Percentiles rank a stretch among this genome's conserved stretches.
Conservation (phyloP, 2,797 vertebrate species). For the Aeoliscus strigatus region DNA sequence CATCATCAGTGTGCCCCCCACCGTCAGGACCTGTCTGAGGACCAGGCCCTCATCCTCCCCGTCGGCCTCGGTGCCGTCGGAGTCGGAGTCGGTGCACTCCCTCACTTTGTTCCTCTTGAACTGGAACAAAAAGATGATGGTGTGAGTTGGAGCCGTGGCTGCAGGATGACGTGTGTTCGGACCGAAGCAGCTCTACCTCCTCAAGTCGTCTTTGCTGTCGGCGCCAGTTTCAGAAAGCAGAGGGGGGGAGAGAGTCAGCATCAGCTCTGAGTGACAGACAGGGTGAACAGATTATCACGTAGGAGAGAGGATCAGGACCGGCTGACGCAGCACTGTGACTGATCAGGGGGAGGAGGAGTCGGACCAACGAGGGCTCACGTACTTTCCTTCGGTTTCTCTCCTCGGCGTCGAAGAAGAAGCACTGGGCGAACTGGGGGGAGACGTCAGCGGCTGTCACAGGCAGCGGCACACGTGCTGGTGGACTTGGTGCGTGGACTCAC, state of each 20-base stretch:
- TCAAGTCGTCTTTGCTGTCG: conserved; percentile 58
- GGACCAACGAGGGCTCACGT: conserved; percentile 15
- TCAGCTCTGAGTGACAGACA: not conserved
- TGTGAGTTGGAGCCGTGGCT: too few relatives aligned
- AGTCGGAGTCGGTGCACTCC: conserved; percentile 66
- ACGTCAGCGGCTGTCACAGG: not conserved
- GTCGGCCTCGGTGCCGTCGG: conserved; percentile 62
- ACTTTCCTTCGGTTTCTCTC: conserved; percentile 60
- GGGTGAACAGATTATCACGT: conserved; percentile 26
- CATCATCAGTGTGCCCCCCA: not conserved
- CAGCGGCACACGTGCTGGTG: not conserved
- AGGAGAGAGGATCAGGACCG: conserved; percentile 55
- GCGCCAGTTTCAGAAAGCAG: conserved; percentile 4
- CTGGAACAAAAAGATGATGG: conserved; percentile 51
- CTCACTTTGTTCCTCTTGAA: conserved; percentile 76
- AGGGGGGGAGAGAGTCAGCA: not conserved
- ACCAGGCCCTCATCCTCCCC: conserved; percentile 60
- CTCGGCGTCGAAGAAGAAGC: conserved; percentile 69
- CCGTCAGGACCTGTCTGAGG: conserved; percentile 67
- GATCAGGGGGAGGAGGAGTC: conserved; percentile 38
- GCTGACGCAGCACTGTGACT: conserved; percentile 69
- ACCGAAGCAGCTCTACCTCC: conserved; percentile 46
- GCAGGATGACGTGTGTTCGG: too few relatives aligned
- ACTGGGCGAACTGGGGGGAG: conserved; percentile 61
- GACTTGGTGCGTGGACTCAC: conserved; percentile 30